Evolutionary conservation across 2,888 invertebrate genomes (phyloP).

Genomic region (Caenorhabditis panamensis): DNA sequence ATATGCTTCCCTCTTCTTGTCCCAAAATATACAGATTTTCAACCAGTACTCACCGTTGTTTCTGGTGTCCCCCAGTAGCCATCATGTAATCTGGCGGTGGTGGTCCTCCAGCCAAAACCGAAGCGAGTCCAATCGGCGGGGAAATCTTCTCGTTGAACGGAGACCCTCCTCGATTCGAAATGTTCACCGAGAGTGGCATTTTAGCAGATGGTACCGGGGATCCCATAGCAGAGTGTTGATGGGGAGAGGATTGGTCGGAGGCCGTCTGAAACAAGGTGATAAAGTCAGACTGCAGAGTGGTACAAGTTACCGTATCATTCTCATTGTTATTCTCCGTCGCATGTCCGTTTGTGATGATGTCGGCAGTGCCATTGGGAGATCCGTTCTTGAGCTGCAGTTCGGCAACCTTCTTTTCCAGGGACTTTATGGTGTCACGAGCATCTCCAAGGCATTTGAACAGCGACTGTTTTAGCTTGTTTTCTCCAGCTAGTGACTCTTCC

Average conservation of each 20-base stretch:
- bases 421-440: constrained; percentile 60
- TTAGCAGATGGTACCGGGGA: constrained; percentile 58
- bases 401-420: constrained; percentile 40
- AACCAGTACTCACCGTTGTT: not conserved
- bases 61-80: constrained; percentile 43
- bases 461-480: constrained; percentile 97
- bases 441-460: constrained; percentile 87
- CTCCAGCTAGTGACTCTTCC: constrained; percentile 94
- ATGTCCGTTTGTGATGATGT: constrained; percentile 44
- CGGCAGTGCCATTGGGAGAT: constrained; percentile 3
- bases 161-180: constrained; percentile 43
- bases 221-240: constrained; percentile 55
- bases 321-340: constrained; percentile 46
- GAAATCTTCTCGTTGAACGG: constrained; percentile 48
- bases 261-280: constrained; percentile 47
- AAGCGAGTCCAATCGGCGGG: constrained; percentile 33
- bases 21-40: no score
- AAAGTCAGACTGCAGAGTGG: no score
- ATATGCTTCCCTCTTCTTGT: no score
- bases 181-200: constrained; percentile 53
- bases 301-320: constrained; percentile 59
- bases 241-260: constrained; percentile 66
- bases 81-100: constrained; percentile 64
- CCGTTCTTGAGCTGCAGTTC: constrained; percentile 44
- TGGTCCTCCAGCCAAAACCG: constrained; percentile 23